Conservation (phyloP, 64 coral and sea anemone species). For the Montipora capricornis region DNA sequence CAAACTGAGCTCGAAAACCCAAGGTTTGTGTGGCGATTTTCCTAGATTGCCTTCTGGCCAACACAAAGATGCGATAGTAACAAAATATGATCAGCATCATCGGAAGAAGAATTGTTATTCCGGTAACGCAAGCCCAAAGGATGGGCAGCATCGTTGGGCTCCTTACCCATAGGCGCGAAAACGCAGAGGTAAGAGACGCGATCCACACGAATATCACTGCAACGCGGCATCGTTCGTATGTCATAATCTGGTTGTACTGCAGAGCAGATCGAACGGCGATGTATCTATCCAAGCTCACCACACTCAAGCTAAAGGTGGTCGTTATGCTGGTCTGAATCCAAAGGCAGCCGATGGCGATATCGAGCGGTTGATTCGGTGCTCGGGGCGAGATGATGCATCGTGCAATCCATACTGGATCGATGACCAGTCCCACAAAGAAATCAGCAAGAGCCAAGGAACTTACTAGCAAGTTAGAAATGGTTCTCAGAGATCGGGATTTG, state of each 20-base stretch:
- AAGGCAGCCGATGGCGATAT: conserved; percentile 44
- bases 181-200: conserved; percentile 1
- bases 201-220: conserved; percentile 14
- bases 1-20: background rate
- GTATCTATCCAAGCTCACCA: conserved; percentile 53
- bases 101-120: conserved; percentile 75
- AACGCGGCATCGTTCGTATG: background rate
- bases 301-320: conserved; percentile 52
- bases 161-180: background rate
- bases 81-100: conserved; percentile 73
- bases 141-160: conserved; percentile 9
- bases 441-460: conserved; percentile 75
- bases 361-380: conserved; percentile 44
- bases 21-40: conserved; percentile 27
- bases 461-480: conserved; percentile 70
- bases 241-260: conserved; percentile 22
- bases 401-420: conserved; percentile 77
- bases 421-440: conserved; percentile 69
- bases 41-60: conserved; percentile 44
- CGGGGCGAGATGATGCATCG: conserved; percentile 51
- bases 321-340: conserved; percentile 41
- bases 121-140: conserved; percentile 48
- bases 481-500: conserved; percentile 52
- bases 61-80: conserved; percentile 69
- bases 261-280: conserved; percentile 11